These are phyloP conservation scores for Epirrita christyi DNA, from an alignment of 2,888 invertebrate genomes.

Conservation along the genomic window DNA sequence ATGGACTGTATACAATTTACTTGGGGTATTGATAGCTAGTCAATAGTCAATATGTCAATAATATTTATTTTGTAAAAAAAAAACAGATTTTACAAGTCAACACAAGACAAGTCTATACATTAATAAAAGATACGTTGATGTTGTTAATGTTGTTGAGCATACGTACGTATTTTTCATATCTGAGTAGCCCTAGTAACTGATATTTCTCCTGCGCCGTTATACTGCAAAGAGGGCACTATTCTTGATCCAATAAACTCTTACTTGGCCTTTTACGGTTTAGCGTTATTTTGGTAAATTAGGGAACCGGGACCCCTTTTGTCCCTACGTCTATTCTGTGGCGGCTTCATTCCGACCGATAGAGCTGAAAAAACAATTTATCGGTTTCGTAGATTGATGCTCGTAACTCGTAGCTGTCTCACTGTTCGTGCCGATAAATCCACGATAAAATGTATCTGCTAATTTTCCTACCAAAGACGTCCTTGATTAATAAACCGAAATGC, in stretches of 20 bases:
- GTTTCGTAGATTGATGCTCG: constrained; percentile 44
- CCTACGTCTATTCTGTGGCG: constrained; percentile 37
- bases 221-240: constrained; percentile 40
- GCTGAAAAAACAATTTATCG: constrained; percentile 45
- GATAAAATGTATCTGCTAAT: constrained; percentile 37
- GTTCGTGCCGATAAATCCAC: constrained; percentile 40
- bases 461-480: constrained; percentile 28
- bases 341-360: constrained; percentile 38
- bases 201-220: constrained; percentile 29
- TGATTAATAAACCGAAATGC: constrained; percentile 32
- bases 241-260: constrained; percentile 44
- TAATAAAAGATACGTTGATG: too few relatives aligned
- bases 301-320: constrained; percentile 40
- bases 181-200: too few relatives aligned
- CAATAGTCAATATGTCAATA: too few relatives aligned
- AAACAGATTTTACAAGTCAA: too few relatives aligned
- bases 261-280: constrained; percentile 39
- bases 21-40: too few relatives aligned
- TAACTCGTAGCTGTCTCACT: constrained; percentile 43
- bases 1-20: too few relatives aligned
- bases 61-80: too few relatives aligned
- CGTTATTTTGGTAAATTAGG: constrained; percentile 42
- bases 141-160: too few relatives aligned
- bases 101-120: too few relatives aligned
- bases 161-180: too few relatives aligned